Conservation (phyloP, 1,140 invertebrate genomes). For the Cyrtorhinus lividipennis region DNA sequence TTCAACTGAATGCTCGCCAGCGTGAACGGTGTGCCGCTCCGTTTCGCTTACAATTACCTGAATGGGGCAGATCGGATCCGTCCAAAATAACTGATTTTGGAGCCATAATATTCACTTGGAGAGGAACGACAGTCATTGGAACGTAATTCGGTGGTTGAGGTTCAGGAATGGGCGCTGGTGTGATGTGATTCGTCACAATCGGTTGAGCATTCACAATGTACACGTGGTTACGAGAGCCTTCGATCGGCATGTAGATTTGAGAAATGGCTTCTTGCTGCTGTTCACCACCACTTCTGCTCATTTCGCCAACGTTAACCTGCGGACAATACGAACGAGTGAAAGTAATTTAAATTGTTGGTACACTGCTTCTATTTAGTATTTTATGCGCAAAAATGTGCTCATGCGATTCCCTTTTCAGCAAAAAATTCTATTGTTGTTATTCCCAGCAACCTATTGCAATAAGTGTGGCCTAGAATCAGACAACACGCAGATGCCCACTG, state of each 20-base stretch:
- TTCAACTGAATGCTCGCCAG: no score
- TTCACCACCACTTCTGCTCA: not conserved
- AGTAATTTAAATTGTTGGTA: no score
- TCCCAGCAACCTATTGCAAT: no score
- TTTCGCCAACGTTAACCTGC: not conserved
- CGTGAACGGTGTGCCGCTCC: no score
- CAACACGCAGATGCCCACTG: no score
- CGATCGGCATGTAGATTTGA: not conserved
- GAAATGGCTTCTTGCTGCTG: not conserved
- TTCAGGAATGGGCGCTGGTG: constrained; percentile 3
- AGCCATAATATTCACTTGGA: constrained; percentile 19
- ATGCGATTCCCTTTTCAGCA: no score
- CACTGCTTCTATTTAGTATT: no score
- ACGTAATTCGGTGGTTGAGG: not conserved
- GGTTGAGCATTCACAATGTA: not conserved
- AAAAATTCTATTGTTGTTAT: no score
- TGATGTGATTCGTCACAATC: not conserved
- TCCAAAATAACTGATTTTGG: constrained; percentile 20
- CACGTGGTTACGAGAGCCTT: not conserved
- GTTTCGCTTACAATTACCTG: no score
- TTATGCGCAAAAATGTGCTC: no score
- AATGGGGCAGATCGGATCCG: constrained; percentile 23
- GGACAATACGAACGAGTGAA: no score
- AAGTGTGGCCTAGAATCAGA: no score
- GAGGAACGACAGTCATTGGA: not conserved